phyloP scores from a whole-genome alignment of 1,140 invertebrate genomes.

The Pantala flavescens region DNA sequence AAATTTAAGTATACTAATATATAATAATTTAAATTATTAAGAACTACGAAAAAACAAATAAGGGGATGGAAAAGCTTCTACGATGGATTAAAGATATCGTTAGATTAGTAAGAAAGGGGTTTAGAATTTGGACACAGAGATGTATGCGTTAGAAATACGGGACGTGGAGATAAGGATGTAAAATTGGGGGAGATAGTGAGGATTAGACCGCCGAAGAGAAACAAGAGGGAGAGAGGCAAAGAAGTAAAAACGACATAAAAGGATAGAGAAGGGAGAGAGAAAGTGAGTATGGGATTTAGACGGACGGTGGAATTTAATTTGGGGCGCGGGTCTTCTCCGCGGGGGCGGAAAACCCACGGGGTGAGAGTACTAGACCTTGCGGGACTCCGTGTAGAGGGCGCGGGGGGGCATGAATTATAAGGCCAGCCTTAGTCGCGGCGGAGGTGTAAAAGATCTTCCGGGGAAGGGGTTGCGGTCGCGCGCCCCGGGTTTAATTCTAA shows the following conservation, averaged over 20 bases:
- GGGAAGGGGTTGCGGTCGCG: slow-evolving; percentile 4
- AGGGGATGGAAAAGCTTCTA: no score
- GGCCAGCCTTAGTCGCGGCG: not conserved
- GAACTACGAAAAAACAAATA: no score
- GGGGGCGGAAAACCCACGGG: not conserved
- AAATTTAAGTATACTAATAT: no score
- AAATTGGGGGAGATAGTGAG: not conserved
- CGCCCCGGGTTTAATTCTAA: slow-evolving; percentile 3
- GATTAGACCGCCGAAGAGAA: not conserved
- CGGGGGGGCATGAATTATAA: not conserved
- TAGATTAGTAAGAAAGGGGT: no score
- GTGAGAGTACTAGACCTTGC: not conserved
- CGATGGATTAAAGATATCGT: no score
- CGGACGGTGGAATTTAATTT: slow-evolving; percentile 4
- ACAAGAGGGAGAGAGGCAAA: not conserved
- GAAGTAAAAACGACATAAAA: not conserved
- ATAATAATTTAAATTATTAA: no score
- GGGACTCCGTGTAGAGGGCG: not conserved
- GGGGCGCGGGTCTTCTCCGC: not conserved
- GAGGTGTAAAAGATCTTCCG: slow-evolving; percentile 3
- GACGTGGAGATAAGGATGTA: not conserved
- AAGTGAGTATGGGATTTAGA: not conserved
- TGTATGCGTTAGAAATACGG: not conserved
- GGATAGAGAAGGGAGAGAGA: not conserved
- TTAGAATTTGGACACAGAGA: not conserved